These are phyloP conservation scores for Melipona beecheii DNA, from an alignment of 2,888 invertebrate species.

Conservation along the genomic window DNA sequence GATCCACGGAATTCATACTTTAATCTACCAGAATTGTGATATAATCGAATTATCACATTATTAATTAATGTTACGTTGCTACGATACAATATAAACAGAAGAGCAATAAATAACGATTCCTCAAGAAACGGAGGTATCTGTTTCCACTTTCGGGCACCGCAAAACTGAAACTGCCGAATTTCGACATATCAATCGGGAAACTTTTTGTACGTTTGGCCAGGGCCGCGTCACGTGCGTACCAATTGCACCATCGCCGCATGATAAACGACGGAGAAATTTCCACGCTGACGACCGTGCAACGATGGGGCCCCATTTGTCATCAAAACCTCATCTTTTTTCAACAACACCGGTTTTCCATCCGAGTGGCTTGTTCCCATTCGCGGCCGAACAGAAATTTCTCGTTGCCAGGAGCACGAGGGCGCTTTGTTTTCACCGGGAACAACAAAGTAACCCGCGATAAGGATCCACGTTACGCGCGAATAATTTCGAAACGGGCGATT, in stretches of 20 bases:
- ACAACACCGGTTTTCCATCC: slow-evolving; percentile 44
- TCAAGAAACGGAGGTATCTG: neutral
- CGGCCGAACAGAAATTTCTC: slow-evolving; percentile 35
- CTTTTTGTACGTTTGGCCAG: slow-evolving; percentile 42
- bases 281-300: slow-evolving; percentile 47
- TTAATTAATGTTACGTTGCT: no score
- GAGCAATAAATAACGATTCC: neutral
- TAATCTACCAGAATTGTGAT: no score
- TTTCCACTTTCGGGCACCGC: neutral
- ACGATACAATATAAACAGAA: neutral
- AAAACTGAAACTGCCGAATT: slow-evolving; percentile 19
- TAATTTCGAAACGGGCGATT: slow-evolving; percentile 1
- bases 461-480: neutral
- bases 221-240: slow-evolving; percentile 49
- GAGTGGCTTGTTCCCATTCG: slow-evolving; percentile 24
- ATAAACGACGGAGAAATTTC: slow-evolving; percentile 61
- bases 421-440: slow-evolving; percentile 3
- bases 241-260: slow-evolving; percentile 47
- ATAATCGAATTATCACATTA: no score
- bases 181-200: slow-evolving; percentile 18
- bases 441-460: slow-evolving; percentile 25
- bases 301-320: slow-evolving; percentile 53
- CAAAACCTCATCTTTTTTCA: slow-evolving; percentile 53
- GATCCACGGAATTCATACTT: no score
- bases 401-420: slow-evolving; percentile 10